These are phyloP conservation scores for Marmota monax DNA, from an alignment of 2,113 vertebrate species.

Conservation along the genomic window DNA sequence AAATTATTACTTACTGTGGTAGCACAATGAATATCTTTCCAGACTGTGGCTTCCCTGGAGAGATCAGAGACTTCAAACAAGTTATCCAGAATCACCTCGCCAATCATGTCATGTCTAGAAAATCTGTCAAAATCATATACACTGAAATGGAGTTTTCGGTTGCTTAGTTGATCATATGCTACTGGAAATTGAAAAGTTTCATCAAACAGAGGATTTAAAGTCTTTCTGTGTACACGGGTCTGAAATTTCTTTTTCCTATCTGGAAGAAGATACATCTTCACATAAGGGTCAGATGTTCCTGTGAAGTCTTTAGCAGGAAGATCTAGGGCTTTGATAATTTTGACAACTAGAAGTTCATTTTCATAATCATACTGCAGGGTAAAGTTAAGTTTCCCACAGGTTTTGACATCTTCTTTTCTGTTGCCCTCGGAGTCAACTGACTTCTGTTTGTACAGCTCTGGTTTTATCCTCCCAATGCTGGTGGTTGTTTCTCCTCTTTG, in stretches of 20 bases:
- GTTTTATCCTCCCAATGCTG: conserved; percentile 98
- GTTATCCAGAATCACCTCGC: conserved; percentile 98
- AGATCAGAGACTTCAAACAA: conserved; percentile 98
- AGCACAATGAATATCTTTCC: conserved; percentile 98
- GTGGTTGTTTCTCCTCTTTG: conserved; percentile 95
- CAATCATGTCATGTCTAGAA: conserved; percentile 99
- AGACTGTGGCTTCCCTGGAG: conserved; percentile 96
- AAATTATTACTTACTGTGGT: conserved; percentile 94
- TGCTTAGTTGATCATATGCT: conserved; percentile 95
- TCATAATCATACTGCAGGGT: conserved; percentile 96
- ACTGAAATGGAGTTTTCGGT: conserved; percentile 97
- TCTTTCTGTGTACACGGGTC: conserved; percentile 98
- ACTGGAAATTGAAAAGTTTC: conserved; percentile 97
- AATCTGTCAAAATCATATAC: conserved; percentile 99
- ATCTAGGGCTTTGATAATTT: conserved; percentile 96
- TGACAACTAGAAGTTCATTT: conserved; percentile 95
- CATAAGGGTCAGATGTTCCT: conserved; percentile 97
- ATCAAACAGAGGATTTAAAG: conserved; percentile 96
- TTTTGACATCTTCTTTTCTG: conserved; percentile 91
- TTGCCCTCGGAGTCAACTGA: conserved; percentile 97
- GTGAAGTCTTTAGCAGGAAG: conserved; percentile 98
- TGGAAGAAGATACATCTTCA: conserved; percentile 98
- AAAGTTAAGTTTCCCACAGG: conserved; percentile 97
- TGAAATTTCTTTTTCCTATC: conserved; percentile 99
- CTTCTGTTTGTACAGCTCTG: conserved; percentile 98